phyloP scores from a whole-genome alignment of 1,140 invertebrate species.

The Penaeus japonicus region DNA sequence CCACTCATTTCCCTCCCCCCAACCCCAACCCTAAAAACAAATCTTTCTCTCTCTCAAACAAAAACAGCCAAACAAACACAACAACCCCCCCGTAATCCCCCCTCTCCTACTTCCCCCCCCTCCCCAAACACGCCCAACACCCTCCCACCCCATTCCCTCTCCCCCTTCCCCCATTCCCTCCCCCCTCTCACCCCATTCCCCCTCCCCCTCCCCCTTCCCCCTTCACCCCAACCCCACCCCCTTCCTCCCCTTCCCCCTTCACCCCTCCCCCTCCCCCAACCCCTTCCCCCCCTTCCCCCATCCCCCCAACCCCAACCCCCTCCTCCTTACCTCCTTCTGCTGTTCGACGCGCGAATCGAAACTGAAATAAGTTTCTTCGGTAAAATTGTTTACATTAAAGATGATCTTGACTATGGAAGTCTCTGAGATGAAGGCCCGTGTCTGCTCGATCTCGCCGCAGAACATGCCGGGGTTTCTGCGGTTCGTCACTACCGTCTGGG shows the following conservation, averaged over 20 bases:
- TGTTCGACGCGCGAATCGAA: conserved; percentile 84
- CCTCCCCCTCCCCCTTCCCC: not conserved
- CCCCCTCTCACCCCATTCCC: not conserved
- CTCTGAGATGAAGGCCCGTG: conserved; percentile 92
- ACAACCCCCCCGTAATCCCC: not conserved
- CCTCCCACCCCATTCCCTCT: too few species aligned
- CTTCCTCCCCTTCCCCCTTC: not conserved
- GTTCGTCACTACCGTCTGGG: conserved; percentile 84
- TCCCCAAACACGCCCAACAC: too few species aligned
- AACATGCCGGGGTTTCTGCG: conserved; percentile 86
- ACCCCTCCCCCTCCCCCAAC: not conserved
- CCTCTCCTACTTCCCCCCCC: not conserved
- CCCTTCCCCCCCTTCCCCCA: not conserved
- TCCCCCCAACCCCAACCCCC: not conserved
- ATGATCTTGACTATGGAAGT: conserved; percentile 89
- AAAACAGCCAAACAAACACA: too few species aligned
- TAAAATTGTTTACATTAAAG: conserved; percentile 91
- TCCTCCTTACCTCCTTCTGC: conserved; percentile 74
- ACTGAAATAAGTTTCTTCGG: conserved; percentile 84
- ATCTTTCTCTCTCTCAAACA: too few species aligned
- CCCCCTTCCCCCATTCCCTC: too few species aligned
- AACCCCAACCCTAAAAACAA: too few species aligned
- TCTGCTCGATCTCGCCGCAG: conserved; percentile 91
- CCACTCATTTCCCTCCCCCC: too few species aligned
- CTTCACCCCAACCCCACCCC: not conserved